Evolutionary conservation across 2,113 vertebrate species (phyloP).

Genomic region (Planiliza haematocheilus): DNA sequence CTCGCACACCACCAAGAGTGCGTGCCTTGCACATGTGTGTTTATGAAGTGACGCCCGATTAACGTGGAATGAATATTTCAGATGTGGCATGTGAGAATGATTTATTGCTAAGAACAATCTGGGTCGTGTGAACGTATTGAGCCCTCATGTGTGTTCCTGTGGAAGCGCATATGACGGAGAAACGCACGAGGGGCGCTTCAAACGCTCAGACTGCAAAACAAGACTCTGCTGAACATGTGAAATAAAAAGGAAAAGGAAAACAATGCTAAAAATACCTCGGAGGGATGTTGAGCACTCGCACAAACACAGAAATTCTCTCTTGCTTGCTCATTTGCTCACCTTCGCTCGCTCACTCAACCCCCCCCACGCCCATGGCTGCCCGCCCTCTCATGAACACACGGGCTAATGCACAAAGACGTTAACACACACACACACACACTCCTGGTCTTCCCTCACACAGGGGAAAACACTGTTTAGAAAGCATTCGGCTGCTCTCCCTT

Average conservation of each 20-base stretch:
- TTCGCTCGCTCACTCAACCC: conserved; percentile 24
- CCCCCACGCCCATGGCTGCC: background rate
- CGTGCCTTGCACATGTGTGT: conserved; percentile 1
- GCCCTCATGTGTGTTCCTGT: conserved; percentile 9
- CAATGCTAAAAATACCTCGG: conserved; percentile 75
- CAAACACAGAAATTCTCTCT: conserved; percentile 60
- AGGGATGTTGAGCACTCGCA: conserved; percentile 55
- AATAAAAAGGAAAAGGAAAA: conserved; percentile 19
- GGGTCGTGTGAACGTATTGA: conserved; percentile 33
- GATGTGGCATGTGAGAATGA: conserved; percentile 56
- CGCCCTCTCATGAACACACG: conserved; percentile 9
- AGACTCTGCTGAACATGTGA: conserved; percentile 14
- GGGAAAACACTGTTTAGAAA: conserved; percentile 54
- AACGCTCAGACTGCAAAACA: conserved; percentile 50
- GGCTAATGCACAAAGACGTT: conserved; percentile 47
- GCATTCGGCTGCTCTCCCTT: conserved; percentile 50
- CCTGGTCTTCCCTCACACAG: conserved; percentile 52
- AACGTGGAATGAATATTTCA: conserved; percentile 75
- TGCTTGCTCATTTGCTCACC: conserved; percentile 65
- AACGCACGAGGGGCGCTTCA: conserved; percentile 41
- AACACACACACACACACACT: conserved; percentile 20
- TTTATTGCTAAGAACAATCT: conserved; percentile 70
- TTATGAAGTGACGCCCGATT: conserved; percentile 58
- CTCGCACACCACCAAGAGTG: conserved; percentile 5
- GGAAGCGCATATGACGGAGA: conserved; percentile 15